A percentile compares a stretch with the other conserved stretches of the same genome.
Conservation (phyloP, 2,113 vertebrate genomes). For the Apus apus region DNA sequence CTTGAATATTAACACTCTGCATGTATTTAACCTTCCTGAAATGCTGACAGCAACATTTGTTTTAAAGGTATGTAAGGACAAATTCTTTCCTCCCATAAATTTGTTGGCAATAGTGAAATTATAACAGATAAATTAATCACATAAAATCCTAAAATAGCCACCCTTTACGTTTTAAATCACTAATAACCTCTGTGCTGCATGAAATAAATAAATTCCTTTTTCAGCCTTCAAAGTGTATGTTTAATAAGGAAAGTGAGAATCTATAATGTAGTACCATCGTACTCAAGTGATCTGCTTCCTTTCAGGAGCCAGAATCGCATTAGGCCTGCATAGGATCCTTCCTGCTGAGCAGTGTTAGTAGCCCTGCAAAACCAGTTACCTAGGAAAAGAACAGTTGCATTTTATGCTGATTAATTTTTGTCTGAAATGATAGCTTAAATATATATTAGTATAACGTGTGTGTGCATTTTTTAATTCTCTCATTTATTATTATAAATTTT, state of each 20-base stretch:
- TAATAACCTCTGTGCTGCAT: neutral
- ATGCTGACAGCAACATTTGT: constrained; percentile 23
- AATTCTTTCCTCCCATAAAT: neutral
- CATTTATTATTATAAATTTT: neutral
- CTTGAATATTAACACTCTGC: constrained; percentile 1
- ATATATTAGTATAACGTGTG: neutral
- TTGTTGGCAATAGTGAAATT: neutral
- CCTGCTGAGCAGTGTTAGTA: neutral
- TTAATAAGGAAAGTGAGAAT: constrained; percentile 12
- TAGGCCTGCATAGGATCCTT: neutral
- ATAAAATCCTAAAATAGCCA: neutral
- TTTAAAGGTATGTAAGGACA: constrained; percentile 20
- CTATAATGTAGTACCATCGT: neutral
- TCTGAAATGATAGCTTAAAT: neutral
- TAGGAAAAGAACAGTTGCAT: neutral
- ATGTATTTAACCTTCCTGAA: constrained; percentile 19
- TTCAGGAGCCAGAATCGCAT: neutral
- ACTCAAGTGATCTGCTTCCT: neutral
- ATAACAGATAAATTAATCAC: neutral
- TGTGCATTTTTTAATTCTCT: neutral
- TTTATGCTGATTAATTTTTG: neutral
- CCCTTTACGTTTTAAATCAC: neutral
- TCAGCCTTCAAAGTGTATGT: neutral
- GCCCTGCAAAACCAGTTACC: neutral
- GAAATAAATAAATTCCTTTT: constrained; percentile 41